Evolutionary conservation across 2,113 vertebrate species (phyloP).

Genomic region (Coreoperca whiteheadi): DNA sequence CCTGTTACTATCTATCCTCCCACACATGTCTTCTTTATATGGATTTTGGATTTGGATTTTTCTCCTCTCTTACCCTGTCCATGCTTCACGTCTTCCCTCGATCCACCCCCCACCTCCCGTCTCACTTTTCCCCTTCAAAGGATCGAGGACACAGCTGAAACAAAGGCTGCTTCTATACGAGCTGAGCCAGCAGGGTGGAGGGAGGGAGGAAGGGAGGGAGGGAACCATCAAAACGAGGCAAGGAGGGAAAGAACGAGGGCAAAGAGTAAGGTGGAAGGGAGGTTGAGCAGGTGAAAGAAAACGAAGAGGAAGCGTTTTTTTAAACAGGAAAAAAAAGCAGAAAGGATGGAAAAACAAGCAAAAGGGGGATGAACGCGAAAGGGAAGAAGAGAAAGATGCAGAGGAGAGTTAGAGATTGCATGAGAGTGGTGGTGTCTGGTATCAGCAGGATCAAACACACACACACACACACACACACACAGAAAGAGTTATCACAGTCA

Average conservation of each 20-base stretch:
- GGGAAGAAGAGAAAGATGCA: conserved; percentile 34
- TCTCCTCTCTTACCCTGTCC: conserved; percentile 20
- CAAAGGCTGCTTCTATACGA: conserved; percentile 76
- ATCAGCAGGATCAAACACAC: conserved; percentile 48
- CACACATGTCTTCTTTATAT: conserved; percentile 21
- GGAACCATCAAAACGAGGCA: conserved; percentile 49
- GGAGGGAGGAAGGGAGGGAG: conserved; percentile 33
- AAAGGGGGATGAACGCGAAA: conserved; percentile 16
- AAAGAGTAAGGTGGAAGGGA: conserved; percentile 57
- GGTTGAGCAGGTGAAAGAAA: conserved; percentile 37
- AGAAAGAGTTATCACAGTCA: conserved; percentile 28
- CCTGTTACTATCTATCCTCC: background rate
- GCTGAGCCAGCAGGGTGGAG: conserved; percentile 76
- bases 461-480: background rate
- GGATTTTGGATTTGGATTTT: conserved; percentile 44
- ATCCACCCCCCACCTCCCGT: conserved; percentile 26
- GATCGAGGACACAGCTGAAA: conserved; percentile 68
- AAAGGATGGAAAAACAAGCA: background rate
- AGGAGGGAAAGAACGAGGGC: conserved; percentile 58
- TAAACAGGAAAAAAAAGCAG: no score
- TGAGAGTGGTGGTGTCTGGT: conserved; percentile 49
- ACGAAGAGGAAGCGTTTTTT: no score
- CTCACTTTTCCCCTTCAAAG: conserved; percentile 70
- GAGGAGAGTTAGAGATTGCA: conserved; percentile 37
- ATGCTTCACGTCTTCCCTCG: conserved; percentile 23